Base-by-base conservation (phyloP, 2,797 vertebrate genomes). In the Bradypodion ventrale region DNA sequence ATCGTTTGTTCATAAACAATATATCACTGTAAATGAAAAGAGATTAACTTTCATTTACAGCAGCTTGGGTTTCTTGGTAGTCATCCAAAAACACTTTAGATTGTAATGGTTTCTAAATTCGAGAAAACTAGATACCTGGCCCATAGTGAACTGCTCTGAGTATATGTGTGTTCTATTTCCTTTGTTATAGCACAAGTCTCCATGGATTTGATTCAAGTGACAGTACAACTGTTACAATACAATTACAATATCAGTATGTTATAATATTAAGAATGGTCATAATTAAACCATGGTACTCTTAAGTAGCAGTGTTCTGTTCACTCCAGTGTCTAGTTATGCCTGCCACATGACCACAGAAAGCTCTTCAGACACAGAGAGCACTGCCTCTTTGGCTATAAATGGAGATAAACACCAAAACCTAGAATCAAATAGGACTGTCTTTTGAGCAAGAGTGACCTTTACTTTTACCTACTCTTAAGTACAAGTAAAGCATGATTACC, bases 11-110 rank as follows among this genome's bases (percentile, higher is more conserved):
- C 25, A 40, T 44, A 72, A 72, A 52, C 35, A 82, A 37, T 21
- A 63, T 66, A 52, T 70, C 40, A 78, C 73, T 78, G 46, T 35
- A 65, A 21, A 5, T 82, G 75, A 42, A 80, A 80, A 49, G 16
- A 70, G 73, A 72, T 44, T 78, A 52, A 40, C 15, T 75, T 42
- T 74, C 59, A 65, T 73, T 84, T 84, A 52, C 68, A 73, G 12
- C 35, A 72, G 66, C 83, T 78, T 72, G 68, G 40, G 40, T 78
- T 69, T 62, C 21, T 32, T 78, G 32, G 42, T 72, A 62, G 40
- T 46, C n/a, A 73, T 23, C 44, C 35, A 52, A 49, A 63, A 65
- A 49, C 35, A 65, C 8, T 46, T 42, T 69, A 69, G 27, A 62
- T 78, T 70, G 32, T 76, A 73, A 72, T 73, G 69, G n/a, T 35